Base-by-base conservation (phyloP, 64 coral and sea anemone species). In the Catalaphyllia jardinei region DNA sequence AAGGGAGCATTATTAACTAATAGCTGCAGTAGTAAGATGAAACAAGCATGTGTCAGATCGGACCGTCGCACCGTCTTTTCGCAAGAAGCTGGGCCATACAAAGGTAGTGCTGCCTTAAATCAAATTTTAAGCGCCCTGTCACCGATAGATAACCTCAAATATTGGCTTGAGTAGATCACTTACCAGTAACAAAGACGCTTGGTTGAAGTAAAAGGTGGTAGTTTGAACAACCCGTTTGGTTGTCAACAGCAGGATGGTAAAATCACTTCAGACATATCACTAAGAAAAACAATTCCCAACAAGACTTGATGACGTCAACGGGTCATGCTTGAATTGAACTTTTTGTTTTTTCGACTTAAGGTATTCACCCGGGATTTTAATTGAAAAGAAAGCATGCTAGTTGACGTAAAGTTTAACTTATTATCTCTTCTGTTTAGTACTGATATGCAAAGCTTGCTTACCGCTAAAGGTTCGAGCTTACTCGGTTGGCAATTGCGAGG, bases 271-370 rank as follows among this genome's bases (percentile, higher is more conserved):
- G 22, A 63, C 0, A 69, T 50, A 33, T n/a, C 29, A 69, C 63
- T 67, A 63, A 27, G 35, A 69, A 14, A n/a, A 51, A 27, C 28
- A 63, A 84, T 28, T 84, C 19, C 62, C 39, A 51, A 35, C 13
- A 71, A 27, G 76, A 55, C 20, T 49, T 24, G 24, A 27, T 84
- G 62, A 84, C 81, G 81, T 84, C 81, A 84, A 35, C 10, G 4
- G 14, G 62, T 84, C 62, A 67, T 84, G 81, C 81, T 69, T 67
- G 81, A 84, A 24, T 84, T 84, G 81, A 67, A 50, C n/a, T 12
- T 84, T 84, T 84, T 69, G 35, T n/a, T 69, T 71, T 62, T 24
- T n/a, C 64, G 1, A 55, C 52, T 55, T 2, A 55, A 55, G 22
- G 9, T 22, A 84, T 69, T 84, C 60, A 38, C 10, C 8, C 22